A percentile compares a stretch with the other conserved stretches of the same genome.
Conservation (phyloP, 1,140 invertebrate genomes). For the Phocides pigmalion region DNA sequence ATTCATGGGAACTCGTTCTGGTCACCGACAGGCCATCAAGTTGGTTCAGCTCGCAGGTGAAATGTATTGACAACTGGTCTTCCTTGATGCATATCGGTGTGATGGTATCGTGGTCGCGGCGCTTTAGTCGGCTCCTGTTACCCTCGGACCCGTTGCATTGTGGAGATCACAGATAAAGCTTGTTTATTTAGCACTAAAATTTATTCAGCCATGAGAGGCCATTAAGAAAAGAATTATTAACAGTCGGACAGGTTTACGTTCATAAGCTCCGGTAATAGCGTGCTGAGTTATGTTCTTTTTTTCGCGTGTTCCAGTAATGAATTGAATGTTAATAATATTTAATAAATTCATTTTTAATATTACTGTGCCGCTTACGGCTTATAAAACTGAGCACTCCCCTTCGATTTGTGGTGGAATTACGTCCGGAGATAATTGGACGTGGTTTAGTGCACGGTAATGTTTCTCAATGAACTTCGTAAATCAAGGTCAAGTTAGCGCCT, state of each 20-base stretch:
- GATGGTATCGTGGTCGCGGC: conserved; percentile 76
- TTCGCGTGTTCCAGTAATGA: conserved; percentile 56
- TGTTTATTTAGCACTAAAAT: conserved; percentile 80
- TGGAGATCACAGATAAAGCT: conserved; percentile 75
- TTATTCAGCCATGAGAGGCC: conserved; percentile 69
- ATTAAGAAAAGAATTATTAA: conserved; percentile 74
- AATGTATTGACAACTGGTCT: conserved; percentile 82
- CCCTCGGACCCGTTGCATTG: conserved; percentile 68
- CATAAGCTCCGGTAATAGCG: conserved; percentile 56
- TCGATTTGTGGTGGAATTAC: conserved; percentile 39
- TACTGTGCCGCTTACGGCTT: conserved; percentile 37
- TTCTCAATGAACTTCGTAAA: conserved; percentile 70
- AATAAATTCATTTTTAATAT: conserved; percentile 57
- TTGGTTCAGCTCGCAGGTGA: conserved; percentile 68
- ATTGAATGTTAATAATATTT: conserved; percentile 62
- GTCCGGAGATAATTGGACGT: conserved; percentile 48
- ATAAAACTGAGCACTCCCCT: conserved; percentile 35
- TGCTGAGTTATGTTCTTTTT: conserved; percentile 55
- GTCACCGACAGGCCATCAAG: conserved; percentile 65
- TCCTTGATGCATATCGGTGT: conserved; percentile 81
- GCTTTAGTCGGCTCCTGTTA: conserved; percentile 75
- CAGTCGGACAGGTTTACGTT: conserved; percentile 63
- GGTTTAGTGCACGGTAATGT: conserved; percentile 46
- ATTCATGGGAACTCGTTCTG: conserved; percentile 76
- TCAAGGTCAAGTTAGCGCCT: conserved; percentile 63